These are phyloP conservation scores for Lacerta viridis DNA, from an alignment of 2,797 vertebrate species.

Conservation along the genomic window DNA sequence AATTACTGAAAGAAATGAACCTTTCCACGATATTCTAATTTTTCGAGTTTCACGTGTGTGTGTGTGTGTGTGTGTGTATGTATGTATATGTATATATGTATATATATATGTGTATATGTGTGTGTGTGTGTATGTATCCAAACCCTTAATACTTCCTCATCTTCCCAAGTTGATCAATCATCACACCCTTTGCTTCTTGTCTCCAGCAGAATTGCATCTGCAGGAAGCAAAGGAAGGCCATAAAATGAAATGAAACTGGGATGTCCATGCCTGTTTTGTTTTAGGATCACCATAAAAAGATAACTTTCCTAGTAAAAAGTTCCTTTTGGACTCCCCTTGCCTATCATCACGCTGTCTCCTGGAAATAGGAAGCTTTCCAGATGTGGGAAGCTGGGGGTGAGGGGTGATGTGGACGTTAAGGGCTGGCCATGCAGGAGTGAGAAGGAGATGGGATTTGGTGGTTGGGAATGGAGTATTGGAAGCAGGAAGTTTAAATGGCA, in stretches of 20 bases:
- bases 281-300: slow-evolving; percentile 65
- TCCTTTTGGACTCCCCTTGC: background rate
- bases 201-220: background rate
- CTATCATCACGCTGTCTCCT: slow-evolving; percentile 51
- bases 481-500: background rate
- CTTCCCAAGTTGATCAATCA: too few relatives aligned
- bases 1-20: too few relatives aligned
- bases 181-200: background rate
- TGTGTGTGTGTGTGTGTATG: too few relatives aligned
- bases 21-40: too few relatives aligned
- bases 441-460: background rate
- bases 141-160: too few relatives aligned
- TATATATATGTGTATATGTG: too few relatives aligned
- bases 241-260: slow-evolving; percentile 41
- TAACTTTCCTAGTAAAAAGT: slow-evolving; percentile 44
- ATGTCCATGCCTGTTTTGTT: slow-evolving; percentile 23
- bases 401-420: background rate
- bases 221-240: background rate
- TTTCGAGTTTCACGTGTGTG: too few relatives aligned
- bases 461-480: background rate
- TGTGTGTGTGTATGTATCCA: too few relatives aligned
- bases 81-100: too few relatives aligned
- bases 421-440: background rate
- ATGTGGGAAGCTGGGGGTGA: slow-evolving; percentile 21
- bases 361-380: slow-evolving; percentile 28